phyloP scores from a whole-genome alignment of 2,113 vertebrate species.

The Psittacara wagleri region DNA sequence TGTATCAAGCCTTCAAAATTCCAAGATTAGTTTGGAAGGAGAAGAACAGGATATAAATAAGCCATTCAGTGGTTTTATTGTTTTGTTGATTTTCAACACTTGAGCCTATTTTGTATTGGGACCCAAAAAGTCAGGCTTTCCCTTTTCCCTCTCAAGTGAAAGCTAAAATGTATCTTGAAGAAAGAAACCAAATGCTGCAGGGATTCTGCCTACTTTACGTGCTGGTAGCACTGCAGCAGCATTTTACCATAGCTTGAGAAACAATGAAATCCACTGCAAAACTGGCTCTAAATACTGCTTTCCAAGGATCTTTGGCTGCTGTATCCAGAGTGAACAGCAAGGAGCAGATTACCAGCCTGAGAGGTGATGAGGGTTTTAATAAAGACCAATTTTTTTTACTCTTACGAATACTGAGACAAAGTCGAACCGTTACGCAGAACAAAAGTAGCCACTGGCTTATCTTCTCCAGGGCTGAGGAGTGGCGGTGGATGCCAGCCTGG shows the following conservation, averaged over 20 bases:
- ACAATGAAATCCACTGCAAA: not conserved
- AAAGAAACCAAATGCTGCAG: not conserved
- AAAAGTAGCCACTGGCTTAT: not conserved
- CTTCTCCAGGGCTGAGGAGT: not conserved
- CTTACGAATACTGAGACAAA: not conserved
- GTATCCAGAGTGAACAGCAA: not conserved
- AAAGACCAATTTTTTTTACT: not conserved
- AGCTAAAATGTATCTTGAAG: not conserved
- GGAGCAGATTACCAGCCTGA: not conserved
- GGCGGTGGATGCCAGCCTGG: not conserved
- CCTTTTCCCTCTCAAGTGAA: not conserved
- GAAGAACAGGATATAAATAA: not conserved
- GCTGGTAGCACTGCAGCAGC: not conserved
- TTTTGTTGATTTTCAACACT: not conserved
- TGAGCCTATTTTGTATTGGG: not conserved
- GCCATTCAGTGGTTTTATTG: not conserved
- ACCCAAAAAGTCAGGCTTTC: not conserved
- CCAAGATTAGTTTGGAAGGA: not conserved
- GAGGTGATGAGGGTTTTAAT: not conserved
- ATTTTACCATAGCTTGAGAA: not conserved
- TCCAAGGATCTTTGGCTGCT: not conserved
- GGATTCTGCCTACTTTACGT: not conserved
- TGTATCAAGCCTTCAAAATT: not conserved
- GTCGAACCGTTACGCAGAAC: not conserved
- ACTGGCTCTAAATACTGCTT: not conserved